These are phyloP conservation scores for Amphipyra berbera DNA, from an alignment of 2,888 invertebrate genomes.

Conservation along the genomic window DNA sequence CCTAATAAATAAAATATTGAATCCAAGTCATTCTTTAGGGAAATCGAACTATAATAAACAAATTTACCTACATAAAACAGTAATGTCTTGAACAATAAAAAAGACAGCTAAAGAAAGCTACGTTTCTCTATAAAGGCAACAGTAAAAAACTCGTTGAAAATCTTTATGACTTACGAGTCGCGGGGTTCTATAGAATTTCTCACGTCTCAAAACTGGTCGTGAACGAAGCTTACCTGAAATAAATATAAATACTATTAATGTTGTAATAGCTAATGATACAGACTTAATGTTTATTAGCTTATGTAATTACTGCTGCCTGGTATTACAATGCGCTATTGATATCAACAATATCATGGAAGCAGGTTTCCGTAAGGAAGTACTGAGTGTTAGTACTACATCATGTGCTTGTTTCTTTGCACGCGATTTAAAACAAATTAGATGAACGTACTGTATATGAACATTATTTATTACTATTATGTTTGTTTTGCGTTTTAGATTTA, in stretches of 20 bases:
- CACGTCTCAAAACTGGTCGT: conserved; percentile 54
- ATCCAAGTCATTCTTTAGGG: conserved; percentile 12
- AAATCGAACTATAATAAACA: conserved; percentile 23
- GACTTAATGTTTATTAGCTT: conserved; percentile 9
- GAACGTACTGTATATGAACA: neutral
- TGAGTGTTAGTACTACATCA: conserved; percentile 9
- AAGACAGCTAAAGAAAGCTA: conserved; percentile 43
- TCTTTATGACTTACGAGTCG: conserved; percentile 63
- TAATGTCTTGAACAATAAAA: conserved; percentile 43
- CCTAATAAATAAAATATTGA: conserved; percentile 14
- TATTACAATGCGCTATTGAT: conserved; percentile 37
- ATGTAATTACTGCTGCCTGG: conserved; percentile 20
- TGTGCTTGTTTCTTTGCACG: conserved; percentile 17
- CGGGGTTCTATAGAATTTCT: conserved; percentile 66
- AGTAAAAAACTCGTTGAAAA: conserved; percentile 62
- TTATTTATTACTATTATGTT: neutral
- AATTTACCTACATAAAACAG: conserved; percentile 20
- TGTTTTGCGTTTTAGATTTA: neutral
- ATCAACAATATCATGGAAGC: conserved; percentile 18
- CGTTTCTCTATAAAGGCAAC: conserved; percentile 48
- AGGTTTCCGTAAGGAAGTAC: conserved; percentile 14
- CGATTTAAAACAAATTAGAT: conserved; percentile 20
- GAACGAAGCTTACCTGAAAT: conserved; percentile 66
- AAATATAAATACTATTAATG: conserved; percentile 42
- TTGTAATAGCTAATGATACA: conserved; percentile 23